phyloP scores from a whole-genome alignment of 2,888 invertebrate genomes.

The Gibbula magus region DNA sequence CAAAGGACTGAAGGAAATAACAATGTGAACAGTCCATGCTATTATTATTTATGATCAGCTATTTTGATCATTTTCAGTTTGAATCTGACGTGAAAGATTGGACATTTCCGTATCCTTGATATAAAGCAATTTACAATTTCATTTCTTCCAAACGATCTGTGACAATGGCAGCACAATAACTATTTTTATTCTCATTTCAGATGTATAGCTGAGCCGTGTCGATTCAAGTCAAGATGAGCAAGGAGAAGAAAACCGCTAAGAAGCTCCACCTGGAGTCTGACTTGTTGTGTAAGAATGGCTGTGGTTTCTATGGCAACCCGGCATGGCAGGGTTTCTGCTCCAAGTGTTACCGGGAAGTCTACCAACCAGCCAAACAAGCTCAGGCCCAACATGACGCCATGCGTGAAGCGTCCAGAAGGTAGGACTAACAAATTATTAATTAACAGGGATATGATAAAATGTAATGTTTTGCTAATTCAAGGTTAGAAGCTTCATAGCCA shows the following conservation, averaged over 20 bases:
- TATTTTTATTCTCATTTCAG: not conserved
- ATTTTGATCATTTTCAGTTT: too few relatives aligned
- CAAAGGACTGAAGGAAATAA: too few relatives aligned
- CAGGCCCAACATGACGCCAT: constrained; percentile 71
- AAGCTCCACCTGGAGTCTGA: constrained; percentile 77
- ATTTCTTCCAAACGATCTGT: too few relatives aligned
- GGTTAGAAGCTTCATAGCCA: too few relatives aligned
- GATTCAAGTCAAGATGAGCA: constrained; percentile 10
- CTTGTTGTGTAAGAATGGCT: constrained; percentile 93
- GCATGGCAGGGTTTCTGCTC: constrained; percentile 99
- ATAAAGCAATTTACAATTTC: too few relatives aligned
- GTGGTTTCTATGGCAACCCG: constrained; percentile 97
- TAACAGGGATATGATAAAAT: too few relatives aligned
- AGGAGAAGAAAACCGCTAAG: constrained; percentile 33
- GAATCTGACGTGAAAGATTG: too few relatives aligned
- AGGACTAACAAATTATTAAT: not conserved
- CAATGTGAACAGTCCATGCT: too few relatives aligned
- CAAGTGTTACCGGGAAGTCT: constrained; percentile 89
- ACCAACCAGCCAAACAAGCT: constrained; percentile 71
- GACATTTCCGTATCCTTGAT: too few relatives aligned
- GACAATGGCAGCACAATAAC: too few relatives aligned
- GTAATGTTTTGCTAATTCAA: too few relatives aligned
- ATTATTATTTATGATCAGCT: too few relatives aligned
- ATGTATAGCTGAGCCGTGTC: not conserved
- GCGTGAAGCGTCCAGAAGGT: constrained; percentile 43